These are phyloP conservation scores for Pentalonia nigronervosa DNA, from an alignment of 1,140 invertebrate species.

Conservation along the genomic window DNA sequence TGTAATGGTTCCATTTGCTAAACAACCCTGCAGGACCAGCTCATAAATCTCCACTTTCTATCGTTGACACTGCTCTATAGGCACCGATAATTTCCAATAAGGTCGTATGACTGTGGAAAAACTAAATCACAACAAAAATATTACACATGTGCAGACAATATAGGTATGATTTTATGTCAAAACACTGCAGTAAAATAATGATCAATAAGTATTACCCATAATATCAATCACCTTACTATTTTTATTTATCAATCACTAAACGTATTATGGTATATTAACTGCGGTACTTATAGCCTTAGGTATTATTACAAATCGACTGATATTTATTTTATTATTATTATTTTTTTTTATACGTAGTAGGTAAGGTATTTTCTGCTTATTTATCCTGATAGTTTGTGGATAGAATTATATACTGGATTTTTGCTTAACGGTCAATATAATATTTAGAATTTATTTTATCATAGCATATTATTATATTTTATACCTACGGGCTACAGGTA, in stretches of 20 bases:
- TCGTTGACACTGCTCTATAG: not conserved
- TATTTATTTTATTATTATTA: not conserved
- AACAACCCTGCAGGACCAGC: too few relatives aligned
- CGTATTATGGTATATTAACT: not conserved
- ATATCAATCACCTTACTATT: not conserved
- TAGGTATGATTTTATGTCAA: not conserved
- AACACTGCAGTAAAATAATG: not conserved
- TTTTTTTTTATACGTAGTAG: not conserved
- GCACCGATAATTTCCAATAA: conserved; percentile 4
- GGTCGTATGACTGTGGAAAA: not conserved
- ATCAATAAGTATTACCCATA: not conserved
- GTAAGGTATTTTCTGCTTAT: not conserved
- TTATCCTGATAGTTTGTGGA: not conserved
- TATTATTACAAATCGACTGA: not conserved
- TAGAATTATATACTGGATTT: not conserved
- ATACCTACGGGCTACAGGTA: not conserved
- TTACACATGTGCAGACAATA: not conserved
- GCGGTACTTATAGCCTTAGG: not conserved
- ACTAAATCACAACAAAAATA: not conserved
- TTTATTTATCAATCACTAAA: not conserved
- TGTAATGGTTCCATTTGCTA: conserved; percentile 5
- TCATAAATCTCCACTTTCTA: not conserved
- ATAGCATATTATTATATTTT: not conserved
- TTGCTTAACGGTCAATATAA: not conserved
- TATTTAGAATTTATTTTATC: not conserved